Conservation (phyloP, 2,797 vertebrate species). For the Garrulus glandarius region DNA sequence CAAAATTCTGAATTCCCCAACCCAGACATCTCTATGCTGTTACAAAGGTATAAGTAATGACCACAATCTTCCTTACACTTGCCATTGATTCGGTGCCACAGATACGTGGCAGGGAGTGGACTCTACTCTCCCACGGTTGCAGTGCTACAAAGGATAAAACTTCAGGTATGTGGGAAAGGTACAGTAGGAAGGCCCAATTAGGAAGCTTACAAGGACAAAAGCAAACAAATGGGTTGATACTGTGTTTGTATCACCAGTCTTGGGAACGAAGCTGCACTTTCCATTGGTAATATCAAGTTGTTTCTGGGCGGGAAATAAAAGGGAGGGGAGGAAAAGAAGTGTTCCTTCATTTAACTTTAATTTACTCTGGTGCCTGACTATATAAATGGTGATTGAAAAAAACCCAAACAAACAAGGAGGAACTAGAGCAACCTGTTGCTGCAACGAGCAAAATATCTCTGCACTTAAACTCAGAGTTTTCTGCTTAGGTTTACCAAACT, state of each 20-base stretch:
- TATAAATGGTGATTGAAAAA: not conserved
- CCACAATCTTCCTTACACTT: not conserved
- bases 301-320: fast-evolving
- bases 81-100: not conserved
- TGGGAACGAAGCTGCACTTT: not conserved
- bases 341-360: not conserved
- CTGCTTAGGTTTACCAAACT: not conserved
- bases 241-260: not conserved
- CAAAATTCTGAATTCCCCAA: not conserved
- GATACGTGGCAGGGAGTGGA: fast-evolving
- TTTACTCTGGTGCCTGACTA: not conserved
- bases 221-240: not conserved
- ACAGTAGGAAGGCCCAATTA: not conserved
- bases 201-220: not conserved
- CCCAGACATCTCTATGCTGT: fast-evolving
- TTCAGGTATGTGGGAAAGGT: not conserved
- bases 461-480: not conserved
- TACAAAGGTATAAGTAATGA: fast-evolving
- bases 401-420: not conserved
- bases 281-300: not conserved
- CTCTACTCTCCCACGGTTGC: not conserved
- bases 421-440: not conserved
- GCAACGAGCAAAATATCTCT: not conserved
- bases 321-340: fast-evolving
- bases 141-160: not conserved